phyloP scores from a whole-genome alignment of 2,888 invertebrate species.

The Aleiodes alternator region DNA sequence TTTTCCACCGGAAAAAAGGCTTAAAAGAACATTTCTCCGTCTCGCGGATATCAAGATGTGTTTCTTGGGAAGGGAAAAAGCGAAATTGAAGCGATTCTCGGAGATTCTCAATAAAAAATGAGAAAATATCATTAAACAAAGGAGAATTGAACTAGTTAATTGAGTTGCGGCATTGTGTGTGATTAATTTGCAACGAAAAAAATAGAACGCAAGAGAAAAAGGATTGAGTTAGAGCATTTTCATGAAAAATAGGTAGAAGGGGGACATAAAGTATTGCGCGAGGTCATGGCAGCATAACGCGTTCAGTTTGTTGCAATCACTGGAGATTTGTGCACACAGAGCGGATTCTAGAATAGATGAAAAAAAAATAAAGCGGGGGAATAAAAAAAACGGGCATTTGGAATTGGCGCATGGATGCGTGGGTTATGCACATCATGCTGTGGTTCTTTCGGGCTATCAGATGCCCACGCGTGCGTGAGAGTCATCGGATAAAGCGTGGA shows the following conservation, averaged over 20 bases:
- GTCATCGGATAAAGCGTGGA: conserved; percentile 36
- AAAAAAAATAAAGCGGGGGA: conserved; percentile 35
- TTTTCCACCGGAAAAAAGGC: too few species aligned
- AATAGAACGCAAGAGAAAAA: conserved; percentile 9
- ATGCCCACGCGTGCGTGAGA: conserved; percentile 44
- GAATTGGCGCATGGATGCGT: conserved; percentile 60
- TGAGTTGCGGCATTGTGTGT: not conserved
- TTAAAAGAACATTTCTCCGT: too few species aligned
- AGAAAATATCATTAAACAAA: not conserved
- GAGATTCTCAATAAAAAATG: too few species aligned
- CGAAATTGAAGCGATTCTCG: too few species aligned
- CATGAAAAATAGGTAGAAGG: conserved; percentile 61
- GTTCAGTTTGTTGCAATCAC: conserved; percentile 46
- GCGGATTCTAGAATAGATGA: conserved; percentile 38
- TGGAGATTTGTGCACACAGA: conserved; percentile 10
- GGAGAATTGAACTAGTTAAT: not conserved
- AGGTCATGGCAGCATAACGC: conserved; percentile 60
- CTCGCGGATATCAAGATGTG: too few species aligned
- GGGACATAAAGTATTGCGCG: conserved; percentile 64
- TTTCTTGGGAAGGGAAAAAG: too few species aligned
- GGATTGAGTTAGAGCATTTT: not conserved
- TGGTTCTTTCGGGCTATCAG: conserved; percentile 29
- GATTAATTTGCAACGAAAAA: conserved; percentile 16
- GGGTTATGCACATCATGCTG: conserved; percentile 54
- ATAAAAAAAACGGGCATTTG: conserved; percentile 46